Conservation (phyloP, 2,888 invertebrate species). For the Emesis russula region DNA sequence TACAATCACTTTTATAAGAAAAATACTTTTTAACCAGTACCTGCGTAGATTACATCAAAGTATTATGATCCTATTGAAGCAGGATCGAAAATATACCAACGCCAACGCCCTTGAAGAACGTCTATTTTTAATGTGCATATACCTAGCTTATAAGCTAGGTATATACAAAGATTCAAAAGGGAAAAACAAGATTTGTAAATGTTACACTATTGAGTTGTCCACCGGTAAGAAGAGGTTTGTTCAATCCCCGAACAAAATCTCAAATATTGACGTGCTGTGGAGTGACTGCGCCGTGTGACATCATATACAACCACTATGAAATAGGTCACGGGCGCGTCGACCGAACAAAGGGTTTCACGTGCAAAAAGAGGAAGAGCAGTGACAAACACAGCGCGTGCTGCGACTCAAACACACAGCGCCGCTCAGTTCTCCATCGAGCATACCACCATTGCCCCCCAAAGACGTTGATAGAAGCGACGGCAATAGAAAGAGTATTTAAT, state of each 20-base stretch:
- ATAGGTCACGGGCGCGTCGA: constrained; percentile 19
- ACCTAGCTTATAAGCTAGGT: constrained; percentile 5
- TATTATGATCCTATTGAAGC: background rate
- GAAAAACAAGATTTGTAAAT: background rate
- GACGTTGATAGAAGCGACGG: background rate
- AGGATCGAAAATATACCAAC: background rate
- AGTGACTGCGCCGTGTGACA: constrained; percentile 11
- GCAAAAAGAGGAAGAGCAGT: background rate
- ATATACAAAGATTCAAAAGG: background rate
- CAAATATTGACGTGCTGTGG: background rate
- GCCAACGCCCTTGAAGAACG: background rate
- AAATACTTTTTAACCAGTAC: background rate
- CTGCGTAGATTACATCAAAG: background rate
- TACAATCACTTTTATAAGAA: no score
- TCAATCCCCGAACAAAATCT: background rate
- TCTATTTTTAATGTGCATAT: background rate
- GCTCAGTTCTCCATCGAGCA: background rate
- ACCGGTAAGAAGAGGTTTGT: background rate
- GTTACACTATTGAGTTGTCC: constrained; percentile 22
- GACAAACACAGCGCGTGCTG: background rate
- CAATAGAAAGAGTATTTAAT: background rate
- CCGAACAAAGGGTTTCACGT: constrained; percentile 14
- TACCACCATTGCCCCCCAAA: background rate
- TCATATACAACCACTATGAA: constrained; percentile 13
- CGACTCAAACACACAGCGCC: background rate